Conservation (phyloP, 2,888 invertebrate species). For the Capitulum mitella region DNA sequence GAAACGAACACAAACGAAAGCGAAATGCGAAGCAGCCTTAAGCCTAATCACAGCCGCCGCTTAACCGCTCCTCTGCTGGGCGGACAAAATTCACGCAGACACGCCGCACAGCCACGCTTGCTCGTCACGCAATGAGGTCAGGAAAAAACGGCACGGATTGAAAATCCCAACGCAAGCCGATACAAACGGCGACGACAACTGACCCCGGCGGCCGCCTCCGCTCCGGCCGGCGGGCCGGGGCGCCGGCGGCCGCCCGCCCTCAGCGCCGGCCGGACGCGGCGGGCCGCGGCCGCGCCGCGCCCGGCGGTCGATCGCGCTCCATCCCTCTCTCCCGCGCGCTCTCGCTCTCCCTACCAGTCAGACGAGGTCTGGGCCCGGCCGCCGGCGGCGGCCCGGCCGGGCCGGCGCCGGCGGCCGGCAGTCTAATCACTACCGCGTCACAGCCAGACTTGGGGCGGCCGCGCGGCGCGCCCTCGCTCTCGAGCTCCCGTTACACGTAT, state of each 20-base stretch:
- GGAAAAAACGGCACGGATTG: neutral
- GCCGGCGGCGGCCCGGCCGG: neutral
- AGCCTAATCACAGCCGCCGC: slow-evolving; percentile 8
- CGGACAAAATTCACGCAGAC: neutral
- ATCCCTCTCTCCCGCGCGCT: too few species aligned
- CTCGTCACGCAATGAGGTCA: neutral
- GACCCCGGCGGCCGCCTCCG: neutral
- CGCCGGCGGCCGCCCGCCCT: neutral
- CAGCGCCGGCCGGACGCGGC: neutral
- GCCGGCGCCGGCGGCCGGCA: neutral
- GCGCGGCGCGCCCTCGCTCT: neutral
- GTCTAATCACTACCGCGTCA: neutral
- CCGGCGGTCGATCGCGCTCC: neutral
- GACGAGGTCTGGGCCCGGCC: too few species aligned
- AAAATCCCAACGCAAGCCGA: neutral
- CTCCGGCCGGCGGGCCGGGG: neutral
- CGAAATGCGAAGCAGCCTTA: neutral
- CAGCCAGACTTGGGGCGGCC: neutral
- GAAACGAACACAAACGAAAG: neutral
- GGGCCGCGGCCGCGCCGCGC: neutral
- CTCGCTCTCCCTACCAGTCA: too few species aligned
- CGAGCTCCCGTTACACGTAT: neutral
- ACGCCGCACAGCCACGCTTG: neutral
- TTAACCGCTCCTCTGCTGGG: neutral
- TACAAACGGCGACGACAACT: neutral